Conservation (phyloP, 2,888 invertebrate genomes). For the Eupsilia transversa region DNA sequence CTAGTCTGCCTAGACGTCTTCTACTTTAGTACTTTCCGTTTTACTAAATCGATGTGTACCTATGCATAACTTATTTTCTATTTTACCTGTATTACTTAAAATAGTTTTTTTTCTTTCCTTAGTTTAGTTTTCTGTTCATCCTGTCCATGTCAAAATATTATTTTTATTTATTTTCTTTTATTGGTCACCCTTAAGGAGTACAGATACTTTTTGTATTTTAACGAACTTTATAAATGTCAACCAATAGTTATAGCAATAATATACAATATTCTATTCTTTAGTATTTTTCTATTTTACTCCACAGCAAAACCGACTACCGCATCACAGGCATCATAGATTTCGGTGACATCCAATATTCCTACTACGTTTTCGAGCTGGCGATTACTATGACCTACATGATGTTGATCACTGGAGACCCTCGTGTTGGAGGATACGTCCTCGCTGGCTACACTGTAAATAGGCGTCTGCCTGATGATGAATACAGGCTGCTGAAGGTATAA, state of each 20-base stretch:
- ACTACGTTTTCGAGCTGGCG: slow-evolving; percentile 95
- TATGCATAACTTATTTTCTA: not conserved
- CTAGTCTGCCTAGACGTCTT: no score
- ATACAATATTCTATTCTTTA: not conserved
- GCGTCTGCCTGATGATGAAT: slow-evolving; percentile 91
- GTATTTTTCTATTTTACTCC: not conserved
- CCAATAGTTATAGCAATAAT: no score
- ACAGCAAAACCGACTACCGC: slow-evolving; percentile 87
- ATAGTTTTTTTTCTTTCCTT: not conserved
- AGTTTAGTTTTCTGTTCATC: not conserved
- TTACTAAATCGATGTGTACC: no score
- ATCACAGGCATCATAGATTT: slow-evolving; percentile 95
- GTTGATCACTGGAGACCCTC: slow-evolving; percentile 91
- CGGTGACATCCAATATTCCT: slow-evolving; percentile 94
- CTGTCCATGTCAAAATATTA: not conserved
- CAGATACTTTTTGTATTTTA: not conserved
- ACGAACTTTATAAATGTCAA: not conserved
- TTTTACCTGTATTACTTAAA: not conserved
- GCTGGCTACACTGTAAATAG: slow-evolving; percentile 94
- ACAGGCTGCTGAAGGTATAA: slow-evolving; percentile 92
- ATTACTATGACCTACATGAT: slow-evolving; percentile 95
- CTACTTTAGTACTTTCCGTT: no score
- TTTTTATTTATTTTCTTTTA: not conserved
- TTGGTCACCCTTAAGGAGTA: no score
- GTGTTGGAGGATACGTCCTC: slow-evolving; percentile 92